Conservation (phyloP, 2,797 vertebrate species). For the Pangasius sanitwongsei region DNA sequence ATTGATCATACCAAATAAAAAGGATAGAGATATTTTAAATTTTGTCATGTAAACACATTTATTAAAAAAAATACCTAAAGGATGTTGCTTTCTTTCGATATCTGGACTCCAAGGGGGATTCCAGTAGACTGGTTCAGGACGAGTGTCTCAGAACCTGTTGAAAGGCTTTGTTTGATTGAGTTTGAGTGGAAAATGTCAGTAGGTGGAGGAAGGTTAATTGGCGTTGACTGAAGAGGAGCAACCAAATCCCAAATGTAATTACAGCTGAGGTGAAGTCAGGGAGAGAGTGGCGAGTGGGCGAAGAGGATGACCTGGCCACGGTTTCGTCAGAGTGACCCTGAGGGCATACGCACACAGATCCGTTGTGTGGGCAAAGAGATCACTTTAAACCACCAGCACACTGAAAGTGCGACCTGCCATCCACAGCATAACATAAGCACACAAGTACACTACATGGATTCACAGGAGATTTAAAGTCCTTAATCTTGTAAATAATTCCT, state of each 20-base stretch:
- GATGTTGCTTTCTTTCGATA: background rate
- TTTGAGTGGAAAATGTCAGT: slow-evolving; percentile 67
- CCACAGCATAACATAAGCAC: background rate
- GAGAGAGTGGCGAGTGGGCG: slow-evolving; percentile 47
- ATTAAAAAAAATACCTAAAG: background rate
- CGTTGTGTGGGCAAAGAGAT: background rate
- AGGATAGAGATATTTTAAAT: background rate
- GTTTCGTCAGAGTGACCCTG: slow-evolving; percentile 32
- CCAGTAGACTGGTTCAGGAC: background rate
- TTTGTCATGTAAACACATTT: background rate
- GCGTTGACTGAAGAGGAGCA: slow-evolving; percentile 66
- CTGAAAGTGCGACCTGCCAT: background rate
- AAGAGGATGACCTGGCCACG: slow-evolving; percentile 39
- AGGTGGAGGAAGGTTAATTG: slow-evolving; percentile 76
- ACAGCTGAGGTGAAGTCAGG: slow-evolving; percentile 62
- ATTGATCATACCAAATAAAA: background rate
- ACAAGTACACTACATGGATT: background rate
- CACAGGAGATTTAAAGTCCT: background rate
- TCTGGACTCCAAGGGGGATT: slow-evolving; percentile 7
- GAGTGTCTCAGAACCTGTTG: slow-evolving; percentile 31
- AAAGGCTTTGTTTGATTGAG: slow-evolving; percentile 46
- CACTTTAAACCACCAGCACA: slow-evolving; percentile 9
- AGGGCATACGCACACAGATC: background rate
- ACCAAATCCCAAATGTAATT: slow-evolving; percentile 70
- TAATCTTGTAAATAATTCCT: background rate